A percentile compares a stretch with the other conserved stretches of the same genome.
Evolutionary conservation across 2,888 invertebrate genomes (phyloP).

Genomic region (Thereva nobilitata): DNA sequence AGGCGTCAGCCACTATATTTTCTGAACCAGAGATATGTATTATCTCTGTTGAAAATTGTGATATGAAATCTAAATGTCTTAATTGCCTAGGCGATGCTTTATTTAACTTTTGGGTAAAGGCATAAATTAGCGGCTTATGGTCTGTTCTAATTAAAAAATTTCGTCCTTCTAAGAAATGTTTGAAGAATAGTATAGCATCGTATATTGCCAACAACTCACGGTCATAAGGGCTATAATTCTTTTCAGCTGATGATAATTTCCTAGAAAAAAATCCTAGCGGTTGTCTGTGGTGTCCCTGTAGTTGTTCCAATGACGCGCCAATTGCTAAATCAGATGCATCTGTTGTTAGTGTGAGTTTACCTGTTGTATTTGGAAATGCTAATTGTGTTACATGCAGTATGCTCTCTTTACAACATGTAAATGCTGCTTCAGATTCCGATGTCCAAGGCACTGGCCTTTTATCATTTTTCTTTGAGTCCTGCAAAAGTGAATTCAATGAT

Average conservation of each 20-base stretch:
- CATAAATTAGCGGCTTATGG: not conserved
- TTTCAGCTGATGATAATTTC: not conserved
- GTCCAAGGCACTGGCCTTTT: slow-evolving; percentile 7
- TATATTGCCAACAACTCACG: too few species aligned
- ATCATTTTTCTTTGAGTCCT: slow-evolving; percentile 6
- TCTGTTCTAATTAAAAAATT: not conserved
- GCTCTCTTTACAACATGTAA: not conserved
- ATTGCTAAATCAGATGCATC: slow-evolving; percentile 10
- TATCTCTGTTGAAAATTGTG: slow-evolving; percentile 7
- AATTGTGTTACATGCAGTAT: not conserved
- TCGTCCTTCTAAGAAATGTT: not conserved
- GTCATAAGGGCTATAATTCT: not conserved
- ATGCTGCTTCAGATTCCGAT: slow-evolving; percentile 3
- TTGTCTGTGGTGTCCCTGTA: not conserved
- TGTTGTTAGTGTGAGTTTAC: not conserved
- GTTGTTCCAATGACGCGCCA: not conserved
- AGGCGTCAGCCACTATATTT: slow-evolving; percentile 4
- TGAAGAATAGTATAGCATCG: not conserved
- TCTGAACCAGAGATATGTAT: not conserved
- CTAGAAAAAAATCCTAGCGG: not conserved
- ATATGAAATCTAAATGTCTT: slow-evolving; percentile 3
- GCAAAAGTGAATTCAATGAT: slow-evolving; percentile 1
- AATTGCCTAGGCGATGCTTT: too few species aligned
- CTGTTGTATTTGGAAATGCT: not conserved
- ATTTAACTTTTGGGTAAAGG: too few species aligned